Evolutionary conservation across 2,113 vertebrate genomes (phyloP).

Genomic region (Poecile atricapillus): DNA sequence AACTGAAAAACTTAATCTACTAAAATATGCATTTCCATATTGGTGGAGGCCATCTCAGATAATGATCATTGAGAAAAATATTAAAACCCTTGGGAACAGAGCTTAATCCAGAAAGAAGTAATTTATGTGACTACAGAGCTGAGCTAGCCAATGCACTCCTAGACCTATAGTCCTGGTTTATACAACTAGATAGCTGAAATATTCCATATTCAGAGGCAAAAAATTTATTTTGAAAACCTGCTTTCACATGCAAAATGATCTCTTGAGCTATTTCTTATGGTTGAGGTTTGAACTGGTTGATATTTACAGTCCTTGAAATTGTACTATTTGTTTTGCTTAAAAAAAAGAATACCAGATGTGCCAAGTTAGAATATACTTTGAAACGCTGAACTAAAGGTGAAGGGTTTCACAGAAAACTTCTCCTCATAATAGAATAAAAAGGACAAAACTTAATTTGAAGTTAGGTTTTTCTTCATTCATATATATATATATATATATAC

Average conservation of each 20-base stretch:
- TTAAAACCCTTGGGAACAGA: background rate
- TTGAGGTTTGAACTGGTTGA: background rate
- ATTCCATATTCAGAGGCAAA: background rate
- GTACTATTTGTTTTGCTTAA: background rate
- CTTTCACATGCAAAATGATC: background rate
- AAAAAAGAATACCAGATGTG: background rate
- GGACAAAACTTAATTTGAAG: background rate
- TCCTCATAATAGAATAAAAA: background rate
- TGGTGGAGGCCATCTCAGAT: background rate
- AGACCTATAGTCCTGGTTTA: background rate
- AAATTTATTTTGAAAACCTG: background rate
- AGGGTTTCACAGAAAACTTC: background rate
- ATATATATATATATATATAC: too few relatives aligned
- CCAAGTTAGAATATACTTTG: background rate
- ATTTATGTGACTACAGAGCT: background rate
- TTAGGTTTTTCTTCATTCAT: background rate
- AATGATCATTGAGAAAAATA: background rate
- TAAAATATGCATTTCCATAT: background rate
- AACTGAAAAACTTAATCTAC: background rate
- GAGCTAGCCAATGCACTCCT: background rate
- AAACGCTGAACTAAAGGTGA: background rate
- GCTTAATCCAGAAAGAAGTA: background rate
- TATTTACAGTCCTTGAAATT: background rate
- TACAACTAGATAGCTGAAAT: background rate
- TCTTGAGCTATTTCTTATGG: background rate